Percentiles rank a stretch among this genome's conserved stretches.
Evolutionary conservation across 2,888 invertebrate genomes (phyloP).

Genomic region (Monochamus alternatus): DNA sequence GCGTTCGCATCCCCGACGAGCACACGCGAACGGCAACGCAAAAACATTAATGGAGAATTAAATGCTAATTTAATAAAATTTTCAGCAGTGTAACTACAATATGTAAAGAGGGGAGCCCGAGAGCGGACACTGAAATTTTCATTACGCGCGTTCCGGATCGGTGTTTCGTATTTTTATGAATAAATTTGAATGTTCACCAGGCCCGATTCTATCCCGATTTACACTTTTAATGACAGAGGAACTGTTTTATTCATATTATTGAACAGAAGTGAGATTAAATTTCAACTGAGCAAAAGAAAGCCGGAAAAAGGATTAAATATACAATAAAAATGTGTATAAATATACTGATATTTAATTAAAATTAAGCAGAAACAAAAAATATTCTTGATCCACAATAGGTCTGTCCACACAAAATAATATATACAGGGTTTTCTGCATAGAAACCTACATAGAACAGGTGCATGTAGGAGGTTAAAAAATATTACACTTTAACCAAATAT

Average conservation of each 20-base stretch:
- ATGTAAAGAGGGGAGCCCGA: slow-evolving; percentile 34
- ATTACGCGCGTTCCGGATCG: slow-evolving; percentile 35
- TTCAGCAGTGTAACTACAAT: slow-evolving; percentile 38
- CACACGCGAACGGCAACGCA: slow-evolving; percentile 13
- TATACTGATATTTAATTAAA: no score
- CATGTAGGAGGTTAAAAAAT: no score
- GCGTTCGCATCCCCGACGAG: not conserved
- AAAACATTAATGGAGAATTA: slow-evolving; percentile 35
- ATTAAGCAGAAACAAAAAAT: no score
- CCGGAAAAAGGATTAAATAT: no score
- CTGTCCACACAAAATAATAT: no score
- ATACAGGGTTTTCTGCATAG: no score
- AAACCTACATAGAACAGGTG: no score
- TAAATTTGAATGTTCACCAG: slow-evolving; percentile 43
- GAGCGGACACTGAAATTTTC: slow-evolving; percentile 40
- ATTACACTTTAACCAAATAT: no score
- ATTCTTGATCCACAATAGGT: no score
- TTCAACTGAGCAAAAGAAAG: not conserved
- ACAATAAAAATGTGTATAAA: not conserved
- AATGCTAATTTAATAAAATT: slow-evolving; percentile 40
- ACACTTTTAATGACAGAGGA: slow-evolving; percentile 22
- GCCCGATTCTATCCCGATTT: slow-evolving; percentile 9
- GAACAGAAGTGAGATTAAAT: not conserved
- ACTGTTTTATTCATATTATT: slow-evolving; percentile 11
- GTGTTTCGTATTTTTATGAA: slow-evolving; percentile 45